Evolutionary conservation across 37 sponge, comb jelly and placozoan species (phyloP).

Genomic region (Bolinopsis microptera): DNA sequence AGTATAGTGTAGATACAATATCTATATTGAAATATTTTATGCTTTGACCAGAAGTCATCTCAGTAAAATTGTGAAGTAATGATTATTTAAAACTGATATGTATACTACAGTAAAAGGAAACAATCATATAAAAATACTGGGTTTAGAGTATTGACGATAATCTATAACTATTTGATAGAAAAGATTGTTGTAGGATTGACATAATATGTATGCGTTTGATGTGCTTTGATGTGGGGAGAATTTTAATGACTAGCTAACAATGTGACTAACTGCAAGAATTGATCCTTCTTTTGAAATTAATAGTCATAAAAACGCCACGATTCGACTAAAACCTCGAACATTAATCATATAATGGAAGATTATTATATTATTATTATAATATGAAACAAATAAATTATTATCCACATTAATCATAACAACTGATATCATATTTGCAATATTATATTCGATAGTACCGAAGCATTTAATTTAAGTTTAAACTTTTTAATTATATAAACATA

Average conservation of each 20-base stretch:
- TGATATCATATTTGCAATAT: background rate
- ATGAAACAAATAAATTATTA: slow-evolving; percentile 54
- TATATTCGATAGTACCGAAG: background rate
- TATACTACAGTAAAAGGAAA: no score
- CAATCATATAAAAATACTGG: no score
- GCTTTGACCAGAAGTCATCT: no score
- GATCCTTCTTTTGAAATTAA: background rate
- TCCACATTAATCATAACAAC: background rate
- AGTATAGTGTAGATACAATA: no score
- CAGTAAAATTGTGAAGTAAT: no score
- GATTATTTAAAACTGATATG: no score
- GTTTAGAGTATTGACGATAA: no score
- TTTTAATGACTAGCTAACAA: background rate
- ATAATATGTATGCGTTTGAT: no score
- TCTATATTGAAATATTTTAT: no score
- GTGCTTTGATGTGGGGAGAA: background rate
- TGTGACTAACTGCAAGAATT: background rate
- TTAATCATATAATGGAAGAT: background rate
- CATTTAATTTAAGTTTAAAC: slow-evolving; percentile 18
- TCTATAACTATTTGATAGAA: no score
- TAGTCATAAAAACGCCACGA: background rate
- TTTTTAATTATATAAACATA: slow-evolving; percentile 53
- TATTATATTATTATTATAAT: background rate
- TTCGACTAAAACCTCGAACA: background rate
- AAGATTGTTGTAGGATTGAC: no score